These are phyloP conservation scores for Lepisosteus oculatus DNA, from an alignment of 2,113 vertebrate genomes.

Conservation along the genomic window DNA sequence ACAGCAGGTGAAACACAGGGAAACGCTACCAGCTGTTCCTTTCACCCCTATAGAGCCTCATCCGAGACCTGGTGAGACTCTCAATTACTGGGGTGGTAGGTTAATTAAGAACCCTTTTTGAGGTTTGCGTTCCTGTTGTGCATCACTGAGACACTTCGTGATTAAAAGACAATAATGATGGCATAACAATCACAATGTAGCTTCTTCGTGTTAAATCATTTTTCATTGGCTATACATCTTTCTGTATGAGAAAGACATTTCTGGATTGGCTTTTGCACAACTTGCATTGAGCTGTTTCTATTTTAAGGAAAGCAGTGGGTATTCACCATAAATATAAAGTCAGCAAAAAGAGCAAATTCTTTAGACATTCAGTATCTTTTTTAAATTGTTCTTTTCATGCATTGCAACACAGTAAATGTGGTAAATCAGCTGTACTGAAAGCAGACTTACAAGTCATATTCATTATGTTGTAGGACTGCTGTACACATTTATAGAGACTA, in stretches of 20 bases:
- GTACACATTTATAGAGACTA: conserved; percentile 43
- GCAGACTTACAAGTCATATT: conserved; percentile 39
- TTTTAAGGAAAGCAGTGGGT: no score
- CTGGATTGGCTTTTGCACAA: no score
- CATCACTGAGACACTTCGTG: background rate
- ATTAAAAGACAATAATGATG: no score
- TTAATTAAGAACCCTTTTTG: conserved; percentile 3
- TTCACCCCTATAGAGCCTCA: conserved; percentile 25
- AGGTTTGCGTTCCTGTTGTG: background rate
- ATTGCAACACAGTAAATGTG: background rate
- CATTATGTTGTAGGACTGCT: conserved; percentile 62
- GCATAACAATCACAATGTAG: no score
- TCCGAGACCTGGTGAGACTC: background rate
- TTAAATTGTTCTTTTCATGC: background rate
- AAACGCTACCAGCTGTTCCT: conserved; percentile 17
- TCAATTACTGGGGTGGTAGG: background rate
- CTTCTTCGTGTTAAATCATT: no score
- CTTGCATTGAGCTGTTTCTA: no score
- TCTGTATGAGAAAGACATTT: no score
- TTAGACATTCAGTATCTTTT: background rate
- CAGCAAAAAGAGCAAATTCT: no score
- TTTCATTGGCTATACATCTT: no score
- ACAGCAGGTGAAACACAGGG: background rate
- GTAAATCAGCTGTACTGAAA: conserved; percentile 24
- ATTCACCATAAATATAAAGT: no score